phyloP scores from a whole-genome alignment of 2,888 invertebrate species.

The Teleogryllus oceanicus region DNA sequence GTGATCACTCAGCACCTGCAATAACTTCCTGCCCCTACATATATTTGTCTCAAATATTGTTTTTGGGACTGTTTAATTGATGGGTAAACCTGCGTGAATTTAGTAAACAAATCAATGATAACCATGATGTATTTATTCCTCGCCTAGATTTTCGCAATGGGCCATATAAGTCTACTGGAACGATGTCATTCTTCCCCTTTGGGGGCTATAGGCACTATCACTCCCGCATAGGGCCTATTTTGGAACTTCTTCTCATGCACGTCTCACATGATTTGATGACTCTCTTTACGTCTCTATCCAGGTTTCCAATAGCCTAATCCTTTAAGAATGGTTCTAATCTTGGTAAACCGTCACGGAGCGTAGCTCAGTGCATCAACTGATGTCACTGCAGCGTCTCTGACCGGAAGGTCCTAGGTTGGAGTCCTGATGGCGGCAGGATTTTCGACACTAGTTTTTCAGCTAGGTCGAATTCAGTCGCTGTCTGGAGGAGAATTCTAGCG shows the following conservation, averaged over 20 bases:
- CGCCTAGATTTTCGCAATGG: not conserved
- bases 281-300: not conserved
- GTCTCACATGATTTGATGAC: not conserved
- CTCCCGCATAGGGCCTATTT: not conserved
- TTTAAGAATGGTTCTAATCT: too few relatives aligned
- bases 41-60: not conserved
- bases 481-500: too few relatives aligned
- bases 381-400: too few relatives aligned
- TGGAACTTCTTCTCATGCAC: not conserved
- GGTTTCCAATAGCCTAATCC: not conserved
- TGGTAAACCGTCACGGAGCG: too few relatives aligned
- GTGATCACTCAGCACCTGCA: slow-evolving; percentile 19
- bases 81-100: too few relatives aligned
- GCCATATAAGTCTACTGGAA: not conserved
- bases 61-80: not conserved
- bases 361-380: too few relatives aligned
- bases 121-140: not conserved
- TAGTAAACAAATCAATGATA: not conserved
- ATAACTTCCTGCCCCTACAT: not conserved
- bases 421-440: too few relatives aligned
- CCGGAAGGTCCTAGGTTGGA: too few relatives aligned
- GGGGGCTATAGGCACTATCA: not conserved
- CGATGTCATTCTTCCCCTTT: not conserved
- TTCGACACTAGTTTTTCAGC: too few relatives aligned
- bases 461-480: too few relatives aligned